Evolutionary conservation across 2,113 vertebrate species (phyloP), one percentile per base, ranked within the genome.

Genomic region (Malurus melanocephalus): DNA sequence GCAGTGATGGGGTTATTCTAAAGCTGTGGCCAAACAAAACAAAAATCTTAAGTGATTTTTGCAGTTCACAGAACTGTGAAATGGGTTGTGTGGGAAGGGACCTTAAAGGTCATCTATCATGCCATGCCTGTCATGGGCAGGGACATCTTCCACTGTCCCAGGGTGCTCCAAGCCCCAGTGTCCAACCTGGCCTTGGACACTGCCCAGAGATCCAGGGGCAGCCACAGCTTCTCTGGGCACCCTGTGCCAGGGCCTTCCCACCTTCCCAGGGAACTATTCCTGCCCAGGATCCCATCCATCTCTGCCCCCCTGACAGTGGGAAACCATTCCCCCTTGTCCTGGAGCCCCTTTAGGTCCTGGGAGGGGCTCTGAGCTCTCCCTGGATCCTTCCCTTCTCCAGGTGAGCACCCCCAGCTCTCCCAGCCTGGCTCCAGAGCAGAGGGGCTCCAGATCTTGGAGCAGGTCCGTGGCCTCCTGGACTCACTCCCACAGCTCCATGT

Each of bases 141-240:
- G 19, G 40, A 61, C 33, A 55, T 48, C 6, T 68, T 13, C 40
- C 46, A 28, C 13, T 16, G 1, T 1, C 2, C 8, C 73, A 46
- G 23, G 13, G 0, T 19, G 27, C 19, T 68, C 40, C 48, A 27
- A 60, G 27, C 6, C 32, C 28, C 38, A 38, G 10, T 0, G 0
- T 46, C 38, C 23, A 61, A 0, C 46, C 7, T 46, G 64, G 55
- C 55, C 15, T 40, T 16, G n/a, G 5, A 3, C 15, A 46, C n/a
- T 68, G 2, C 28, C 28, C 55, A 69, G 48, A 23, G 48, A 16
- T 61, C 46, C 46, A 48, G 55, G 15, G 16, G 23, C 64, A 85
- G n/a, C 64, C 73, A 16, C 23, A 53, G 82, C 73, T 77, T 1
- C 72, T 60, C 38, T 45, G 38, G 38, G 38, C 38, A 38, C 38